Evolutionary conservation across 1,140 invertebrate species (phyloP).

Genomic region (Epicauta chinensis): DNA sequence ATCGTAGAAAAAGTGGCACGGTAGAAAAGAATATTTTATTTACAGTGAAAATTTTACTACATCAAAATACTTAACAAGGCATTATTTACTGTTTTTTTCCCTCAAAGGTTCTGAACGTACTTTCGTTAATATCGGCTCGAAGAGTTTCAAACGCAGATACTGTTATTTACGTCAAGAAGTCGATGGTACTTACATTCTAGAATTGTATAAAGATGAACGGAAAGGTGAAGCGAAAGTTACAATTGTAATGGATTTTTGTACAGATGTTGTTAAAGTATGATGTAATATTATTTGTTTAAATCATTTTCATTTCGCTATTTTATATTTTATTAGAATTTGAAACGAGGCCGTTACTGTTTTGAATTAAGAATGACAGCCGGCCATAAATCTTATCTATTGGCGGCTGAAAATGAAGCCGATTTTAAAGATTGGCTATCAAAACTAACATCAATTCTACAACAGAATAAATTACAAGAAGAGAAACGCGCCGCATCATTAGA

Average conservation of each 20-base stretch:
- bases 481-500: conserved; percentile 58
- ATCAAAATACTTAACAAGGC: no score
- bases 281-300: neutral
- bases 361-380: conserved; percentile 79
- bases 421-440: conserved; percentile 78
- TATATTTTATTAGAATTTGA: conserved; percentile 64
- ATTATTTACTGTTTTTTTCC: no score
- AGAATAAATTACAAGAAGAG: conserved; percentile 68
- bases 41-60: no score
- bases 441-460: conserved; percentile 65
- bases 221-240: conserved; percentile 83
- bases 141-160: conserved; percentile 86
- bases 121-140: conserved; percentile 79
- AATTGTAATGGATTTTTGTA: conserved; percentile 91
- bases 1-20: no score
- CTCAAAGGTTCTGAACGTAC: conserved; percentile 71
- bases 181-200: conserved; percentile 83
- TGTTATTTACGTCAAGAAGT: conserved; percentile 83
- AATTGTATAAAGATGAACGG: conserved; percentile 89
- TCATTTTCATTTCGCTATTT: neutral
- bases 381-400: conserved; percentile 75
- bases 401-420: conserved; percentile 80
- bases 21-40: no score
- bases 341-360: conserved; percentile 81
- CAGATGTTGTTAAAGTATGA: conserved; percentile 72